phyloP scores from a whole-genome alignment of 2,113 vertebrate genomes.

The Hemibagrus wyckioides region DNA sequence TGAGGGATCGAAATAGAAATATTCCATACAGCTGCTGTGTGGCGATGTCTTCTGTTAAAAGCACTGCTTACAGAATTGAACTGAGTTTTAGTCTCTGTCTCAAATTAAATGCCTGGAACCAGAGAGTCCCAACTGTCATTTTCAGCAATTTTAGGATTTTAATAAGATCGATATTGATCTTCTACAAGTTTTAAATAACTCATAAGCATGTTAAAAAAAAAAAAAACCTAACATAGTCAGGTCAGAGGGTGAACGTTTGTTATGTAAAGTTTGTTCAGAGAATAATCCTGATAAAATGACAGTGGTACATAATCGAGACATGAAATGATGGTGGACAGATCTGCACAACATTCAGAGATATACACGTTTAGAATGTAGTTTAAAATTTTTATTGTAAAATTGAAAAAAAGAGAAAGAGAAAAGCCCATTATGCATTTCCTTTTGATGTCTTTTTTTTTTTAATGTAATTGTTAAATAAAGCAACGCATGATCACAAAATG shows the following conservation, averaged over 20 bases:
- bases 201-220: not conserved
- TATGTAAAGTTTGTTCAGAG: not conserved
- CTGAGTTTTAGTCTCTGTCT: not conserved
- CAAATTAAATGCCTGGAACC: not conserved
- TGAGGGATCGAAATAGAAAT: not conserved
- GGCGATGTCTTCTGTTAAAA: not conserved
- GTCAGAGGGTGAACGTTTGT: not conserved
- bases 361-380: constrained; percentile 60
- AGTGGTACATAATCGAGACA: not conserved
- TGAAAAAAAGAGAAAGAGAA: constrained; percentile 83
- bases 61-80: not conserved
- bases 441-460: constrained; percentile 71
- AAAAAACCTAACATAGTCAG: too few species aligned
- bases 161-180: not conserved
- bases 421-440: constrained; percentile 79
- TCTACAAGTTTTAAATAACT: not conserved
- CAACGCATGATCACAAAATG: constrained; percentile 52
- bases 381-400: constrained; percentile 85
- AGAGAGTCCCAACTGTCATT: not conserved
- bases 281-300: not conserved
- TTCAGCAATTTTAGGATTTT: not conserved
- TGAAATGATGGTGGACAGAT: constrained; percentile 3
- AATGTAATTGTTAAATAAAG: constrained; percentile 67
- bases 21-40: not conserved
- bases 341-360: constrained; percentile 22